Conservation (phyloP, 2,888 invertebrate genomes). For the Nudaria mundana region DNA sequence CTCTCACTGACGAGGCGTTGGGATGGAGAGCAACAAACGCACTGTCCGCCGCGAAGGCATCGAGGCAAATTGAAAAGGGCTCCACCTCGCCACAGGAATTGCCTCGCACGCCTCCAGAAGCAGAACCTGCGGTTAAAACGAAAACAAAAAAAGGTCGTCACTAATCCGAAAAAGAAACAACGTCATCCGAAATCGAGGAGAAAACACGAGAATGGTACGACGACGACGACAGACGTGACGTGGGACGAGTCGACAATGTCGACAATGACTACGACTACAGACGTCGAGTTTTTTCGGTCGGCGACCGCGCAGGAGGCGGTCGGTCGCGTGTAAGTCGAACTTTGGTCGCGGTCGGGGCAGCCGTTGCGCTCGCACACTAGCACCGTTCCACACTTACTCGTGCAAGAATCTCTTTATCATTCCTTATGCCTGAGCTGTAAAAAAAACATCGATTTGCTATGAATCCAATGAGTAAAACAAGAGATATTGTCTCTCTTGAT, state of each 20-base stretch:
- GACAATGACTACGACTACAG: constrained; percentile 75
- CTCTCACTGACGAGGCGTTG: constrained; percentile 78
- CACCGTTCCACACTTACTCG: constrained; percentile 74
- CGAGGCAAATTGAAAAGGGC: constrained; percentile 69
- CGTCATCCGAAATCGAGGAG: constrained; percentile 80
- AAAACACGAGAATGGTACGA: constrained; percentile 72
- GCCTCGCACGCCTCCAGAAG: constrained; percentile 73
- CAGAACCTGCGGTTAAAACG: constrained; percentile 67
- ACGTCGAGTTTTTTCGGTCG: constrained; percentile 80
- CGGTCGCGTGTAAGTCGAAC: constrained; percentile 75
- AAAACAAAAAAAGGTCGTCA: constrained; percentile 76
- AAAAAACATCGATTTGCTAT: background rate
- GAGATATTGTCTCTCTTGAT: background rate
- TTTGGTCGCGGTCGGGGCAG: constrained; percentile 72
- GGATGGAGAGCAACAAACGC: constrained; percentile 58
- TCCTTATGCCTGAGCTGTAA: constrained; percentile 31
- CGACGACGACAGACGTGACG: constrained; percentile 70
- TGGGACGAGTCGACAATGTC: constrained; percentile 78
- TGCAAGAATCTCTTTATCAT: constrained; percentile 65
- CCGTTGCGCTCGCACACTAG: constrained; percentile 77
- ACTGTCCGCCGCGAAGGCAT: constrained; percentile 66
- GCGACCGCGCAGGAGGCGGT: constrained; percentile 80
- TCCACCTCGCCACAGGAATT: constrained; percentile 68
- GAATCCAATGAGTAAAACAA: background rate
- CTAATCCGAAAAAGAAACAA: constrained; percentile 71